Base-by-base conservation (phyloP, 1,140 invertebrate species). In the Atopsyche davidsoni region DNA sequence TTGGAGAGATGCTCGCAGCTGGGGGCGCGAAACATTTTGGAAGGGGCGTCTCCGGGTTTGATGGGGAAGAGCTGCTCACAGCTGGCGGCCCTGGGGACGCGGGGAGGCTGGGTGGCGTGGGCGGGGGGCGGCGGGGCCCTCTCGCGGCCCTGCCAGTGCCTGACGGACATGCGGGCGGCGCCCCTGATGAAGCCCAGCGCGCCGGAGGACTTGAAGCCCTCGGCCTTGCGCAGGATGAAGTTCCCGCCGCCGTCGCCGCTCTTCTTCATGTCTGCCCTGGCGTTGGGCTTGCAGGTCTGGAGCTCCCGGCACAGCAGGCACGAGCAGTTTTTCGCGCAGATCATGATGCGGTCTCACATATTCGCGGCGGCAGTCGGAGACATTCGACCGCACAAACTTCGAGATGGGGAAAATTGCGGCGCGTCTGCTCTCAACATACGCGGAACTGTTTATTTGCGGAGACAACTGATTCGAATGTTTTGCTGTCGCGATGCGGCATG, bases 231-330 rank as follows among this genome's bases (percentile, higher is more conserved):
- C 16, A 80, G 66, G 17, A 82, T 79, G 59, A 82, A 82, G 56
- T 73, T 70, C 53, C 75, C 68, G 58, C 72, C 70, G 54, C 75
- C 70, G 16, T 43, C 38, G 41, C 50, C 53, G 13, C 49, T 50
- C 17, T 59, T 60, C 50, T 57, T 57, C 53, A 58, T 59, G 39
- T 63, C 62, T 31, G 22, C 18, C 31, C 40, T 21, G 66, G 67
- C 61, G 64, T 71, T 46, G 60, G 63, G 63, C 64, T 64, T 31
- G 64, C 65, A 75, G 46, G 67, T 68, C 49, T 70, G 73, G 48
- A 81, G 62, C 60, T 80, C 78, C 42, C 74, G 69, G 57, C 79
- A 81, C 54, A 81, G 64, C 56, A 78, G 69, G 63, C 79, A 82
- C 41, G 63, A 66, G 62, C 79, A 82, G 38, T 72, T 70, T 62